These are phyloP conservation scores for Echinarachnius parma DNA, from an alignment of 53 echinoderm and acorn worm genomes.

Conservation along the genomic window DNA sequence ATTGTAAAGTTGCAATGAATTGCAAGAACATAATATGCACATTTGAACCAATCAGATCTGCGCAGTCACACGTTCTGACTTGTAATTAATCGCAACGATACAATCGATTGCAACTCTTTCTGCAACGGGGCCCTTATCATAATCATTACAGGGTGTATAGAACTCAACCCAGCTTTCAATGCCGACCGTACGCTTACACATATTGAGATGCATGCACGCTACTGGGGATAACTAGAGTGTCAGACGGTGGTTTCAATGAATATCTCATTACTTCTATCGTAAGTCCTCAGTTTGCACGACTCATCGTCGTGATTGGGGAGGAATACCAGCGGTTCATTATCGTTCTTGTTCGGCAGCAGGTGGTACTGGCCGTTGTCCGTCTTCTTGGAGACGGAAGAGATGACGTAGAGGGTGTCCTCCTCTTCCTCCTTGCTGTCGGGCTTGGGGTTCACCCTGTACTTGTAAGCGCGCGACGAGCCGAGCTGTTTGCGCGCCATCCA, in stretches of 20 bases:
- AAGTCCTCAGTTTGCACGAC: conserved; percentile 18
- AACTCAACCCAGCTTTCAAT: no score
- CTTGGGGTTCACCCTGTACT: not conserved
- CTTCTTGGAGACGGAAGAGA: conserved; percentile 22
- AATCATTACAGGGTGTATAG: no score
- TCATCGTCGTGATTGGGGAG: conserved; percentile 22
- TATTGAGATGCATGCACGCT: no score
- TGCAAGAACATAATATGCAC: no score
- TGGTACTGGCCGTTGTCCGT: conserved; percentile 37
- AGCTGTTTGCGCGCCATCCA: conserved; percentile 41
- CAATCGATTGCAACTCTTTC: no score
- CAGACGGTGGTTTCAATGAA: conserved; percentile 43
- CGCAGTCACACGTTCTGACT: no score
- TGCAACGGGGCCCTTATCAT: no score
- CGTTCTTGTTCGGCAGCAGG: conserved; percentile 27
- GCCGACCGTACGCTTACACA: no score
- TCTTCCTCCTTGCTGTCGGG: not conserved
- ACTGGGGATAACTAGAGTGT: no score
- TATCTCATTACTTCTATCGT: conserved; percentile 15
- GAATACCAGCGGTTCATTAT: conserved; percentile 26
- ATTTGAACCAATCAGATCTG: no score
- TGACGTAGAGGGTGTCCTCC: conserved; percentile 21
- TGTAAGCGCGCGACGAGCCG: not conserved
- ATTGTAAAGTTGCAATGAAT: no score
- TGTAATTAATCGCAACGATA: no score